Conservation (phyloP, 2,113 vertebrate genomes). For the Monopterus albus region DNA sequence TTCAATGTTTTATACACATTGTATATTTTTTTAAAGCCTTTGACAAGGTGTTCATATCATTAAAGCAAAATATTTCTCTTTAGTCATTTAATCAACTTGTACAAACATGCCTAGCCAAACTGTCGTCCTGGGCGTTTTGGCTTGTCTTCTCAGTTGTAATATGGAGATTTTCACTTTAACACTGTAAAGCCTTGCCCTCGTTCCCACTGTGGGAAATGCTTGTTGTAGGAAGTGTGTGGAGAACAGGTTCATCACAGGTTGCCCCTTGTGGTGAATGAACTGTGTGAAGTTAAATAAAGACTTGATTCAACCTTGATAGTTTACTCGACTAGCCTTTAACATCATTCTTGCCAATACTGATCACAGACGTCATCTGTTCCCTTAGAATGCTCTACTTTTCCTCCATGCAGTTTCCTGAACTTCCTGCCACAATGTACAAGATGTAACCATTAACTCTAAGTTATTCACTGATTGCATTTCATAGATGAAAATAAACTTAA, state of each 20-base stretch:
- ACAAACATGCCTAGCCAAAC: conserved; percentile 49
- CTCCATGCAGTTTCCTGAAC: conserved; percentile 51
- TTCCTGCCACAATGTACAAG: conserved; percentile 82
- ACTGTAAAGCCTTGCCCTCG: conserved; percentile 48
- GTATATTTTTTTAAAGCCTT: conserved; percentile 80
- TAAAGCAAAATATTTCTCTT: conserved; percentile 64
- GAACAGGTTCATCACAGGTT: conserved; percentile 28
- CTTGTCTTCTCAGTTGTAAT: conserved; percentile 46
- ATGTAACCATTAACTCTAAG: conserved; percentile 75
- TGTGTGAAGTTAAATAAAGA: conserved; percentile 57
- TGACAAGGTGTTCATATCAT: conserved; percentile 74
- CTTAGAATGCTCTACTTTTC: conserved; percentile 41
- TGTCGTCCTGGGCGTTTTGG: conserved; percentile 46
- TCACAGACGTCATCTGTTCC: conserved; percentile 23
- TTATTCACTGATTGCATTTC: conserved; percentile 90
- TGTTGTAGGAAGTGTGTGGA: conserved; percentile 41
- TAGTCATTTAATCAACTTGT: conserved; percentile 64
- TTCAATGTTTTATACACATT: conserved; percentile 82
- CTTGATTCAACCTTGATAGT: conserved; percentile 51
- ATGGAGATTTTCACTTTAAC: conserved; percentile 20
- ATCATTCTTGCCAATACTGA: conserved; percentile 15
- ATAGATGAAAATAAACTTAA: conserved; percentile 89
- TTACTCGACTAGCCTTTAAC: conserved; percentile 44
- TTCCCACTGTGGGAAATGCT: conserved; percentile 57
- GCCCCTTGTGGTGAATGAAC: conserved; percentile 63